Conservation (phyloP, 2,113 vertebrate genomes). For the Columba livia region DNA sequence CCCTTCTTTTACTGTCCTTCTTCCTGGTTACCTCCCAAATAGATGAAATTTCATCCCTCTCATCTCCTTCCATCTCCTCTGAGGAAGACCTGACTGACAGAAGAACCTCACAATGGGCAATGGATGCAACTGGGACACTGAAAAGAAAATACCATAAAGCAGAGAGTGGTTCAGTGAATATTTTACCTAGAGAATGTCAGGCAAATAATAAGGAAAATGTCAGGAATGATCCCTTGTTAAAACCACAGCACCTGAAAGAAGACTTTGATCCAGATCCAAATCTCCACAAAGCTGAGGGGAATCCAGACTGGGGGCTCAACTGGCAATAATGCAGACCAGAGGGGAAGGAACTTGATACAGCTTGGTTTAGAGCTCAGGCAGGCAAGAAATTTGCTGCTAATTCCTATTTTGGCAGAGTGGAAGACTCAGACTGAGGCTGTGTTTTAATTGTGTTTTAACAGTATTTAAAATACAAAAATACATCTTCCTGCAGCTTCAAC, state of each 20-base stretch:
- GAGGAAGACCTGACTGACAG: background rate
- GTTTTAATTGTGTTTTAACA: background rate
- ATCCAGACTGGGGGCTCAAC: background rate
- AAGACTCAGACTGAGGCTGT: background rate
- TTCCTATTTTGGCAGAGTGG: background rate
- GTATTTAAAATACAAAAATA: background rate
- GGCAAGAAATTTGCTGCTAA: background rate
- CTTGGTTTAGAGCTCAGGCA: background rate
- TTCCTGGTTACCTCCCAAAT: background rate
- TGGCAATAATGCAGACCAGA: background rate
- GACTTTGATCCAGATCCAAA: background rate
- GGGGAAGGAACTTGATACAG: background rate
- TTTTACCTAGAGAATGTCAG: background rate
- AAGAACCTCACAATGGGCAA: background rate
- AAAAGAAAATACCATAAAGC: background rate
- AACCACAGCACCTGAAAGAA: background rate
- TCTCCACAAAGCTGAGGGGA: background rate
- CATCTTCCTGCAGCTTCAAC: background rate
- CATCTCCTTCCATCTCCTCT: background rate
- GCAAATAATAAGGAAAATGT: background rate
- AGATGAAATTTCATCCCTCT: background rate
- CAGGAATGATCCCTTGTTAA: background rate
- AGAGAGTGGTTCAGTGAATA: background rate
- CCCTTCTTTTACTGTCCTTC: background rate
- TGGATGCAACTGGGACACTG: background rate